phyloP scores from a whole-genome alignment of 2,797 vertebrate genomes.

The Bradypodion pumilum region DNA sequence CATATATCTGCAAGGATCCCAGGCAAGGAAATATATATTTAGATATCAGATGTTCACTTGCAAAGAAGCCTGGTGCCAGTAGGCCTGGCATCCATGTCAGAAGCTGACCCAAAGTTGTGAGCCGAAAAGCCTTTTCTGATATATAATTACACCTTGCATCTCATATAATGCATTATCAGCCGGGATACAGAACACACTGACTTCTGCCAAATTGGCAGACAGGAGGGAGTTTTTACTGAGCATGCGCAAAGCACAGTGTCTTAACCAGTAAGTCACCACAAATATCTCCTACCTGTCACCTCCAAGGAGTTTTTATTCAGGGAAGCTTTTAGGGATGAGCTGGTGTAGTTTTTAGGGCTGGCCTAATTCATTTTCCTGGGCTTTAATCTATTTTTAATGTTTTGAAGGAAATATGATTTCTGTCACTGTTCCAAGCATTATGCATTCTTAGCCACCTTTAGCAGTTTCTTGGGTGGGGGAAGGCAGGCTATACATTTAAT shows the following conservation, averaged over 20 bases:
- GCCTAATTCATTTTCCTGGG: not conserved
- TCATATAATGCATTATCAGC: slow-evolving; percentile 31
- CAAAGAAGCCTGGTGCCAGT: not conserved
- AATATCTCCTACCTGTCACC: not conserved
- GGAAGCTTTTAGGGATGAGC: slow-evolving; percentile 2
- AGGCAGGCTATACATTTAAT: not conserved
- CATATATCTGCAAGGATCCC: not conserved
- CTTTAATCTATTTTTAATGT: slow-evolving; percentile 13
- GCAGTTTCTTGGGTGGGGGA: not conserved
- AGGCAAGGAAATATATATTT: not conserved
- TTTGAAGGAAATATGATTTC: not conserved
- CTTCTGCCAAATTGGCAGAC: not conserved
- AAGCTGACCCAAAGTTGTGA: not conserved
- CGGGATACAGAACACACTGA: not conserved
- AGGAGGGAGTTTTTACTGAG: not conserved
- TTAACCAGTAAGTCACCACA: not conserved
- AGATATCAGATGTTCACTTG: not conserved
- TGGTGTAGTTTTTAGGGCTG: slow-evolving; percentile 7
- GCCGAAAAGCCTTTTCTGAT: not conserved
- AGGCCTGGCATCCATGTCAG: not conserved
- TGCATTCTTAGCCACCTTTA: not conserved
- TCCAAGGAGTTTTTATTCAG: not conserved
- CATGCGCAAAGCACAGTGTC: slow-evolving; percentile 14
- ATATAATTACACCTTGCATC: slow-evolving; percentile 22
- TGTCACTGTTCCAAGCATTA: not conserved